These are phyloP conservation scores for Sminthopsis crassicaudata DNA, from an alignment of 2,113 vertebrate genomes.

Conservation along the genomic window DNA sequence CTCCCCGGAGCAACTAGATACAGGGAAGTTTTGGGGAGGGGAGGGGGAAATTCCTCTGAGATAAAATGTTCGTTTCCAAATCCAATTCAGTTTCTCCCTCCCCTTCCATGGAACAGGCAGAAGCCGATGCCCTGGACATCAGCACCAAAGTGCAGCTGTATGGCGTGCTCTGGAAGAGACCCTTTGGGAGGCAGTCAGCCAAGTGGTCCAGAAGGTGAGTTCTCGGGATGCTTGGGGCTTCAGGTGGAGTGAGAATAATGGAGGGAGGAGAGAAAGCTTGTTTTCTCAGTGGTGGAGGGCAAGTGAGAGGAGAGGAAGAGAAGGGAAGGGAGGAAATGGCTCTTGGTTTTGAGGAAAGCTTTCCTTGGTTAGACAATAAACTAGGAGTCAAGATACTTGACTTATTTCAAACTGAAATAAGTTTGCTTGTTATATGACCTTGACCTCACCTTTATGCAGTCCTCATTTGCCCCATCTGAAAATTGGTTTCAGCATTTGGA, in stretches of 20 bases:
- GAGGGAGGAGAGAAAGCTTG: not conserved
- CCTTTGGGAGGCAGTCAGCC: slow-evolving; percentile 93
- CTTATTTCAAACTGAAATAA: not conserved
- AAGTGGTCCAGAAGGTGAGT: slow-evolving; percentile 98
- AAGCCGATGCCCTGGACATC: slow-evolving; percentile 93
- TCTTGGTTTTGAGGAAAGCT: not conserved
- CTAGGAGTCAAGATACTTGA: not conserved
- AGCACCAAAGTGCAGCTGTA: slow-evolving; percentile 99
- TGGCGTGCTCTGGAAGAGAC: slow-evolving; percentile 97
- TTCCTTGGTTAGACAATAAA: not conserved
- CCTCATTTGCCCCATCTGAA: not conserved
- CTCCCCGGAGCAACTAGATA: not conserved
- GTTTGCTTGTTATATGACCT: slow-evolving; percentile 46
- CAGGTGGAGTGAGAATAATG: not conserved
- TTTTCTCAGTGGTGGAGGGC: not conserved
- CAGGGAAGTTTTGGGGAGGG: not conserved
- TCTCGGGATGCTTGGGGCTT: not conserved
- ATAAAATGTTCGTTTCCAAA: slow-evolving; percentile 88
- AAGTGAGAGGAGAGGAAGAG: not conserved
- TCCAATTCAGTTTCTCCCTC: slow-evolving; percentile 87
- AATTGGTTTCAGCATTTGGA: not conserved
- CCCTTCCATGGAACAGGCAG: slow-evolving; percentile 93
- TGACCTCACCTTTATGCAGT: not conserved
- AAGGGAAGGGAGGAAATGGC: not conserved
- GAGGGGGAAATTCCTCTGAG: slow-evolving; percentile 35